These are phyloP conservation scores for Microplitis manilae DNA, from an alignment of 2,888 invertebrate species.

Conservation along the genomic window DNA sequence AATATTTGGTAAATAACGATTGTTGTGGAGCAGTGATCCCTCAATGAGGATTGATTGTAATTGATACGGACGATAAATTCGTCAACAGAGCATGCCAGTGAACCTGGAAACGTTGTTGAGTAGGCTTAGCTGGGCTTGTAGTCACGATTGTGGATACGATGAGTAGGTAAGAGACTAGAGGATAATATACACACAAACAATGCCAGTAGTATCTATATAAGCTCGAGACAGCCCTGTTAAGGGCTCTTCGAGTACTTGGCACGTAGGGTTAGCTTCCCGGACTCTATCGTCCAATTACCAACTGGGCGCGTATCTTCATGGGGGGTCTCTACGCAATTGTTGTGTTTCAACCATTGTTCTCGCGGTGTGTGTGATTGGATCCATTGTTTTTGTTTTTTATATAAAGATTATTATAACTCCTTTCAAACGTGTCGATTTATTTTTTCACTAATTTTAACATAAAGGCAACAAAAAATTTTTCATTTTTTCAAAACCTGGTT, in stretches of 20 bases:
- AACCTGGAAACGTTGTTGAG: background rate
- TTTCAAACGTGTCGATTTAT: constrained; percentile 36
- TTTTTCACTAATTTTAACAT: constrained; percentile 27
- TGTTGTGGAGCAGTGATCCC: constrained; percentile 28
- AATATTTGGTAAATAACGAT: constrained; percentile 23
- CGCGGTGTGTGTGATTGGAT: constrained; percentile 64
- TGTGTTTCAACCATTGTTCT: constrained; percentile 67
- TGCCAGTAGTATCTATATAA: constrained; percentile 64
- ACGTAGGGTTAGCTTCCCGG: constrained; percentile 61
- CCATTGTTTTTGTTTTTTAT: constrained; percentile 68
- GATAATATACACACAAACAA: constrained; percentile 32
- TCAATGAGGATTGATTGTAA: constrained; percentile 30
- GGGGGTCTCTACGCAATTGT: constrained; percentile 70
- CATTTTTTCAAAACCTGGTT: too few species aligned
- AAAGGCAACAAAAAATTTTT: too few species aligned
- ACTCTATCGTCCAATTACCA: constrained; percentile 68
- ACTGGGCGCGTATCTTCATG: constrained; percentile 68
- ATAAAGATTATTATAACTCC: constrained; percentile 39
- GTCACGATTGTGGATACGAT: background rate
- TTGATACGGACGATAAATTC: constrained; percentile 15
- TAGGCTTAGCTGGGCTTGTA: too few species aligned
- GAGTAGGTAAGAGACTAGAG: background rate
- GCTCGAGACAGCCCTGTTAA: constrained; percentile 54
- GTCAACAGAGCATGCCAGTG: constrained; percentile 8
- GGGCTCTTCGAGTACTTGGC: constrained; percentile 66